Evolutionary conservation across 92 coral and sea anemone species (phyloP).

Genomic region (Epizoanthus rinbou): DNA sequence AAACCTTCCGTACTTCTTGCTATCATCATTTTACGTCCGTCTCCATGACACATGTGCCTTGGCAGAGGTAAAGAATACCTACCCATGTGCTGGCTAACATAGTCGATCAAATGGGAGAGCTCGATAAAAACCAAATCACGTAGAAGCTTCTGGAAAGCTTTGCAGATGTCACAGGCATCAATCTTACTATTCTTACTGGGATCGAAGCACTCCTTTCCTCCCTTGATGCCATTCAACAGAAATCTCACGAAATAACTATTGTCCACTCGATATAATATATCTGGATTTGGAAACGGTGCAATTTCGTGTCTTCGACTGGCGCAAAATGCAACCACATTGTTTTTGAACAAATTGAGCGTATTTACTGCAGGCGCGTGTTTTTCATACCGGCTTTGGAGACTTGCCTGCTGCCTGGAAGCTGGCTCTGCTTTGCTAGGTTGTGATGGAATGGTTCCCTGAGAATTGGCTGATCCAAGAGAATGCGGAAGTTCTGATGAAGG

Average conservation of each 20-base stretch:
- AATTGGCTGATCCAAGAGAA: background rate
- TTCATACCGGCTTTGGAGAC: no score
- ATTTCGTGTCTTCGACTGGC: constrained; percentile 1
- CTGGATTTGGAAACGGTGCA: background rate
- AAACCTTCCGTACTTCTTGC: background rate
- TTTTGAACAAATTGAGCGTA: background rate
- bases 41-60: background rate
- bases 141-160: background rate
- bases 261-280: background rate
- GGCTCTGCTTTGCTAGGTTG: background rate
- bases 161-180: background rate
- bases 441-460: background rate
- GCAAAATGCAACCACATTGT: background rate
- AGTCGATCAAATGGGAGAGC: background rate
- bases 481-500: background rate
- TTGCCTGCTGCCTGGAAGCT: background rate
- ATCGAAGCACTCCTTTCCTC: constrained; percentile 11
- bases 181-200: background rate
- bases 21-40: background rate
- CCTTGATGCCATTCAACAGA: constrained; percentile 18
- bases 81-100: background rate
- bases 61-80: background rate
- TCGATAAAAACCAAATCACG: background rate
- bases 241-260: constrained; percentile 17
- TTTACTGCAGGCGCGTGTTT: no score